Evolutionary conservation across 2,888 invertebrate species (phyloP).

Genomic region (Dynastes hyllus): DNA sequence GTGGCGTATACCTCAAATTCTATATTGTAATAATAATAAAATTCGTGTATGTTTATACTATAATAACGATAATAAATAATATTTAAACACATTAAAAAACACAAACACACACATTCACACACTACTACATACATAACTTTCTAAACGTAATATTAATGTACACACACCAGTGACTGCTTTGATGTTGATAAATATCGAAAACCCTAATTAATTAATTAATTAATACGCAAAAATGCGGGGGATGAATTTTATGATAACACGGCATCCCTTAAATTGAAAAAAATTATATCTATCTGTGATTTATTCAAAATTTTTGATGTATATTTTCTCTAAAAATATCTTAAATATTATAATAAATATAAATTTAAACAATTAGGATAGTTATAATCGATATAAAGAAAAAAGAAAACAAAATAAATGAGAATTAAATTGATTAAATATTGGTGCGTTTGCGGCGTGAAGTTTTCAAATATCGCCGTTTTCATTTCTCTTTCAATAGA

Average conservation of each 20-base stretch:
- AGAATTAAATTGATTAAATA: slow-evolving; percentile 53
- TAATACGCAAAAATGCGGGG: slow-evolving; percentile 42
- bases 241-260: slow-evolving; percentile 43
- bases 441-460: slow-evolving; percentile 33
- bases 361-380: slow-evolving; percentile 71
- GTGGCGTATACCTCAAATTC: slow-evolving; percentile 74
- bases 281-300: slow-evolving; percentile 76
- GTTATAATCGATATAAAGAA: slow-evolving; percentile 67
- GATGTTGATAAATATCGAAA: slow-evolving; percentile 66
- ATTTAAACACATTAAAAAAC: slow-evolving; percentile 29
- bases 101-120: slow-evolving; percentile 38
- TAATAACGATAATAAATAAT: slow-evolving; percentile 36
- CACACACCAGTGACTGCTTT: slow-evolving; percentile 67
- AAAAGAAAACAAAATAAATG: slow-evolving; percentile 51
- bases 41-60: slow-evolving; percentile 62
- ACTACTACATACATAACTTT: slow-evolving; percentile 39
- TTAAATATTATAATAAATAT: slow-evolving; percentile 71
- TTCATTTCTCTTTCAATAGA: neutral
- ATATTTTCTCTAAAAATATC: slow-evolving; percentile 76
- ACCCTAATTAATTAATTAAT: slow-evolving; percentile 52
- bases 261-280: slow-evolving; percentile 53
- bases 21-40: slow-evolving; percentile 64
- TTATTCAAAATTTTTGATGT: slow-evolving; percentile 76
- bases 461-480: slow-evolving; percentile 1
- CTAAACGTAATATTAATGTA: slow-evolving; percentile 48